Evolutionary conservation across 2,797 vertebrate species (phyloP).

Genomic region (Mormyrops attenuatus): DNA sequence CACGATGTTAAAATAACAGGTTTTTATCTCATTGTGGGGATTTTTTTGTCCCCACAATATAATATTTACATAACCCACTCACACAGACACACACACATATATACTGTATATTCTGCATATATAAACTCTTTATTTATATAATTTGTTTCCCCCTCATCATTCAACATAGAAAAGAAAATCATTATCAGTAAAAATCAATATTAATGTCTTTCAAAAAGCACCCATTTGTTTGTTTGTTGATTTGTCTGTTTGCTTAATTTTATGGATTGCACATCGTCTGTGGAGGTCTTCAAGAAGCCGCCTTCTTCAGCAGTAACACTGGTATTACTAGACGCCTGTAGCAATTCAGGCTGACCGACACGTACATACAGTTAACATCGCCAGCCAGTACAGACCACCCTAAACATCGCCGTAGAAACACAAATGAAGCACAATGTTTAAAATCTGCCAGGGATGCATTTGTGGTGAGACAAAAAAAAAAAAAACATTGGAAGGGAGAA

Average conservation of each 20-base stretch:
- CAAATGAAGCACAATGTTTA: constrained; percentile 17
- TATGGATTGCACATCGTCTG: background rate
- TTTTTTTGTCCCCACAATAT: background rate
- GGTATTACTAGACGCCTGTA: background rate
- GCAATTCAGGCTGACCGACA: background rate
- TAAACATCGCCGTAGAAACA: background rate
- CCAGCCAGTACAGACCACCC: background rate
- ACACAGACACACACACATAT: background rate
- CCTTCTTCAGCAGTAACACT: background rate
- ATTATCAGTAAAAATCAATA: background rate
- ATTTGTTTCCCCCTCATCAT: background rate
- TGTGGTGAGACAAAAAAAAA: constrained; percentile 51
- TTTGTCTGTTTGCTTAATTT: background rate
- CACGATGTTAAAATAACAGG: background rate
- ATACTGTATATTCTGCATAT: background rate
- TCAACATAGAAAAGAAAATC: background rate
- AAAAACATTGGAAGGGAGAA: constrained; percentile 48
- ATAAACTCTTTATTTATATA: background rate
- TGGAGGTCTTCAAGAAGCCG: background rate
- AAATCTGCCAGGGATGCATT: constrained; percentile 57
- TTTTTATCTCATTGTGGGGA: background rate
- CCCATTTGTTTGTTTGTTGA: background rate
- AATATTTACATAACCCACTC: background rate
- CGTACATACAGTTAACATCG: background rate
- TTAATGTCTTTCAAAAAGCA: background rate